Evolutionary conservation across 2,888 invertebrate species (phyloP).

Genomic region (Caenorhabditis sp.): DNA sequence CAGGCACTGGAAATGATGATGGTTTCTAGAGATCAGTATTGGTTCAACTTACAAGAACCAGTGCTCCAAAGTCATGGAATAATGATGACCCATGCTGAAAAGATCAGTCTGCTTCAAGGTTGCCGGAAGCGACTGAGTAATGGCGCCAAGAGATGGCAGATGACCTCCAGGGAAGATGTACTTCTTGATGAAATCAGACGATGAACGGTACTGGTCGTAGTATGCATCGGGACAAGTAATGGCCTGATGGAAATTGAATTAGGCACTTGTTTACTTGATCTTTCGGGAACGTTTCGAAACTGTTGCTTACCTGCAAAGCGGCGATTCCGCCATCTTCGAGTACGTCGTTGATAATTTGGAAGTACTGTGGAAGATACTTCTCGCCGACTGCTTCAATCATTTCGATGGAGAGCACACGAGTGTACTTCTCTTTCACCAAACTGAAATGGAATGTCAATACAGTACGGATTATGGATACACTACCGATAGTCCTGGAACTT

Average conservation of each 20-base stretch:
- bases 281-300: conserved; percentile 10
- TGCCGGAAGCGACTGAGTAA: conserved; percentile 55
- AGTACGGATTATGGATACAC: background rate
- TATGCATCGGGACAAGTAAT: conserved; percentile 77
- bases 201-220: conserved; percentile 75
- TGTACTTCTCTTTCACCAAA: conserved; percentile 71
- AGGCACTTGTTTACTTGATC: conserved; percentile 19
- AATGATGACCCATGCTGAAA: conserved; percentile 72
- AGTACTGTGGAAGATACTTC: conserved; percentile 76
- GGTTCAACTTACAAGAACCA: conserved; percentile 76
- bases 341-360: conserved; percentile 73
- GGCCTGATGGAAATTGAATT: conserved; percentile 63
- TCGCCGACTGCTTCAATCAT: conserved; percentile 82
- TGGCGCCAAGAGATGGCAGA: conserved; percentile 74
- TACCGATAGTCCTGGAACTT: conserved; percentile 78
- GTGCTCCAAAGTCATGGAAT: conserved; percentile 75
- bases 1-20: conserved; percentile 71
- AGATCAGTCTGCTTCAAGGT: conserved; percentile 51
- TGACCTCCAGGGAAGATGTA: conserved; percentile 81
- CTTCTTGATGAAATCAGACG: conserved; percentile 80
- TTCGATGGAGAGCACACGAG: conserved; percentile 74
- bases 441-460: conserved; percentile 55
- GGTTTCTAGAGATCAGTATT: too few species aligned
- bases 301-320: conserved; percentile 68
- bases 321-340: conserved; percentile 73